Conservation (phyloP, 2,888 invertebrate species). For the Empis stercorea region DNA sequence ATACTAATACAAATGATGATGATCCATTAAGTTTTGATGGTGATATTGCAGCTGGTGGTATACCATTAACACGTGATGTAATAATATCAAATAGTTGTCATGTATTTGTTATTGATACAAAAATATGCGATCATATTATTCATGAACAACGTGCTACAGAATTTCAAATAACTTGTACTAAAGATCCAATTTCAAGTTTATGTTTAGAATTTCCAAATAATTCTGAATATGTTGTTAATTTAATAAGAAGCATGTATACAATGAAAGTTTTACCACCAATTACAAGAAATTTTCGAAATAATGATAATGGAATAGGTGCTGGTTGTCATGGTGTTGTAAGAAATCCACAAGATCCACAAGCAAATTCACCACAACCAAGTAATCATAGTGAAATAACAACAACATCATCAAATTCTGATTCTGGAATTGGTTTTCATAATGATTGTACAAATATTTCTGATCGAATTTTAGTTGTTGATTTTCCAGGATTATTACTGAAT, state of each 20-base stretch:
- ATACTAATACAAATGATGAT: conserved; percentile 36
- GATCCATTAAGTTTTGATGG: conserved; percentile 10
- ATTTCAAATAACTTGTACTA: conserved; percentile 76
- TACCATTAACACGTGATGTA: conserved; percentile 29
- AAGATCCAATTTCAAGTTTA: conserved; percentile 59
- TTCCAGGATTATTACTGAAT: conserved; percentile 37
- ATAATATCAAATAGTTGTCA: conserved; percentile 81
- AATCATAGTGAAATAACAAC: conserved; percentile 67
- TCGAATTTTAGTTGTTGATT: conserved; percentile 64
- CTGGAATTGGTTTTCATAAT: conserved; percentile 87
- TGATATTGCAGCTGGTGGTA: conserved; percentile 2
- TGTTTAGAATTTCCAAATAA: conserved; percentile 86
- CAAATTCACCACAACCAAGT: conserved; percentile 75
- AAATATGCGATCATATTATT: conserved; percentile 65
- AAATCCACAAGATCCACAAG: conserved; percentile 24
- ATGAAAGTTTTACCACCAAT: conserved; percentile 39
- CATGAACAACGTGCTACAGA: conserved; percentile 69
- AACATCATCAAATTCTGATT: conserved; percentile 87
- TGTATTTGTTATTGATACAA: conserved; percentile 85
- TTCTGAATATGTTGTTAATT: conserved; percentile 61
- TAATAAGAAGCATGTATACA: conserved; percentile 61
- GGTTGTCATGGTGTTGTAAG: conserved; percentile 18
- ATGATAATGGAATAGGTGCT: conserved; percentile 15
- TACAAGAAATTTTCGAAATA: conserved; percentile 20
- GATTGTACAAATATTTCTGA: conserved; percentile 75